Evolutionary conservation across 2,888 invertebrate species (phyloP), one percentile per base, ranked within the genome.

Genomic region (Panzeria rudis): DNA sequence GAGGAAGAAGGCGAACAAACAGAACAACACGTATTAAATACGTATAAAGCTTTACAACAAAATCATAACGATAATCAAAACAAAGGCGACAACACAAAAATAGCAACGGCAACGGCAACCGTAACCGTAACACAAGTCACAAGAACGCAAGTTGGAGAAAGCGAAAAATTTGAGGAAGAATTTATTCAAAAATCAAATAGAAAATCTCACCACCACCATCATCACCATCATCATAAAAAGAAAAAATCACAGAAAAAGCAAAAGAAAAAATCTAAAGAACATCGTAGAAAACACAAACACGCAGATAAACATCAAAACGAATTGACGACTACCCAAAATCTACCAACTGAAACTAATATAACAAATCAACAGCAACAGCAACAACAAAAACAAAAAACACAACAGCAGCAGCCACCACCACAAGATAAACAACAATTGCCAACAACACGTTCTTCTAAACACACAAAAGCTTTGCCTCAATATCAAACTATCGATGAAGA

Each of bases 211-310:
- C 75, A 56, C 32, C 83, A 59, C 23, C 79, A 76, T 32, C 81
- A 71, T 72, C 84, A 59, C 32, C 86, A 66, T 75, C 90, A 91
- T 86, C 90, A 90, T 76, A 90, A 91, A 83, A 90, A 88, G 86
- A 91, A 90, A 84, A 90, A 90, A 86, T 91, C 91, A 15, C 89
- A 90, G 25, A 91, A 90, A 79, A 91, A 90, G 83, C 90, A 90
- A 69, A 90, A 91, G 87, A 90, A 90, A 84, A 90, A 90, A 62
- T 90, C 89, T n/a, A 89, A 89, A 23, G 91, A 89, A 82, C 90
- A 90, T 87, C 89, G 90, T 25, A 88, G 89, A 62, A 90, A 91
- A 86, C 91, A 91, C 83, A 90, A 90, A 88, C 89, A 90, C 90
- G 88, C 88, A 64, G 64, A 71, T 71, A 83, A 77, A 59, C 54